A percentile compares a stretch with the other conserved stretches of the same genome.
phyloP scores from a whole-genome alignment of 2,797 vertebrate species.

The Pitangus sulphuratus region DNA sequence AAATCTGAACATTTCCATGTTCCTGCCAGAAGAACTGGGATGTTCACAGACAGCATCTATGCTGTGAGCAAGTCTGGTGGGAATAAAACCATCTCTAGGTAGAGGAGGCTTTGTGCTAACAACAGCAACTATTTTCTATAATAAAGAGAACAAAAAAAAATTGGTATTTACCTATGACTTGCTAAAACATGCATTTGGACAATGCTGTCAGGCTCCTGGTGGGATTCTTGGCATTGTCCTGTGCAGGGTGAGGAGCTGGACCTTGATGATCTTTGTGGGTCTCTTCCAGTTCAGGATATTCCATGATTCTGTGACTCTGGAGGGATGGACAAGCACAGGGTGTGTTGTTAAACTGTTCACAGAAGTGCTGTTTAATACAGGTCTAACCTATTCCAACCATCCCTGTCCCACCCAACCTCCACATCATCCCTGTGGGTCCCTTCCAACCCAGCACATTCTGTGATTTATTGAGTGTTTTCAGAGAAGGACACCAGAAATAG shows the following conservation, averaged over 20 bases:
- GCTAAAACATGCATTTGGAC: neutral
- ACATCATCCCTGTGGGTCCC: neutral
- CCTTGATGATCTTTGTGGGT: neutral
- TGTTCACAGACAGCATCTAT: neutral
- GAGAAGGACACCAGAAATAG: neutral
- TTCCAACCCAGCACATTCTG: neutral
- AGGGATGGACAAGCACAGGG: neutral
- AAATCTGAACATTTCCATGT: neutral
- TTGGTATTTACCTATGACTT: neutral
- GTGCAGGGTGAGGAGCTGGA: neutral
- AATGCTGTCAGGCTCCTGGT: neutral
- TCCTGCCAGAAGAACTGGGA: neutral
- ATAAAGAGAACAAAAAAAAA: neutral
- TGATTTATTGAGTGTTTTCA: neutral
- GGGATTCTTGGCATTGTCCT: neutral
- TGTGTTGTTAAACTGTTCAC: neutral
- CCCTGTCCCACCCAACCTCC: neutral
- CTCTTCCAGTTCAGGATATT: neutral
- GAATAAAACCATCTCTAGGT: neutral
- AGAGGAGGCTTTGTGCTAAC: neutral
- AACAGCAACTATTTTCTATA: neutral
- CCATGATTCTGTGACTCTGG: neutral
- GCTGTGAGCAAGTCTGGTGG: neutral
- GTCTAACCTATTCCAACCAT: neutral
- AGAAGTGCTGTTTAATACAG: neutral